A percentile compares a stretch with the other conserved stretches of the same genome.
phyloP scores from a whole-genome alignment of 2,113 vertebrate species.

The Cebidichthys violaceus region DNA sequence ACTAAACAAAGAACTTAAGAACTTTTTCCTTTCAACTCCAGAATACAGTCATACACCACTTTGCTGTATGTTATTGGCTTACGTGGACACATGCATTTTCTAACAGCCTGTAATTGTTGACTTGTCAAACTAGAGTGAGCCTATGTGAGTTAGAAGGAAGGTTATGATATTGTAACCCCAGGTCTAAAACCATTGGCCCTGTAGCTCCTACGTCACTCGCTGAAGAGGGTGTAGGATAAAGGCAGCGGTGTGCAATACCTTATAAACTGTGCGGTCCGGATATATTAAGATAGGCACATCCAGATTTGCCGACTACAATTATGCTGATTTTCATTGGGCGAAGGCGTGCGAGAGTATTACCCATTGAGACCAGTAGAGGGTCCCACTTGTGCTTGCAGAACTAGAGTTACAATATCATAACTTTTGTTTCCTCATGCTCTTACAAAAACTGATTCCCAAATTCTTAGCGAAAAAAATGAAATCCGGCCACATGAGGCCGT shows the following conservation, averaged over 20 bases:
- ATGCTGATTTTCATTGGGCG: no score
- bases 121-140: neutral
- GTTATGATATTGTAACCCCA: neutral
- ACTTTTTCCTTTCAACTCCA: neutral
- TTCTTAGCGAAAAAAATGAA: conserved; percentile 21
- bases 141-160: neutral
- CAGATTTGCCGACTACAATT: no score
- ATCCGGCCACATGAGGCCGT: neutral
- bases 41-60: neutral
- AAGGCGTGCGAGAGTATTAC: no score
- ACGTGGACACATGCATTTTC: neutral
- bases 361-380: no score
- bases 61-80: neutral
- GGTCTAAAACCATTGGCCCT: neutral
- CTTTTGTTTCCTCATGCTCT: neutral
- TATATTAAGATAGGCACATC: no score
- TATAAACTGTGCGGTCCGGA: no score
- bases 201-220: no score
- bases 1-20: neutral
- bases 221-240: no score
- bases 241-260: no score
- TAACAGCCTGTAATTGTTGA: neutral
- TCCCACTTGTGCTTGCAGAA: no score
- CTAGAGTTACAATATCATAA: no score
- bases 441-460: neutral